Evolutionary conservation across 2,888 invertebrate genomes (phyloP), one percentile per base, ranked within the genome.

Genomic region (Octonoba sinensis): DNA sequence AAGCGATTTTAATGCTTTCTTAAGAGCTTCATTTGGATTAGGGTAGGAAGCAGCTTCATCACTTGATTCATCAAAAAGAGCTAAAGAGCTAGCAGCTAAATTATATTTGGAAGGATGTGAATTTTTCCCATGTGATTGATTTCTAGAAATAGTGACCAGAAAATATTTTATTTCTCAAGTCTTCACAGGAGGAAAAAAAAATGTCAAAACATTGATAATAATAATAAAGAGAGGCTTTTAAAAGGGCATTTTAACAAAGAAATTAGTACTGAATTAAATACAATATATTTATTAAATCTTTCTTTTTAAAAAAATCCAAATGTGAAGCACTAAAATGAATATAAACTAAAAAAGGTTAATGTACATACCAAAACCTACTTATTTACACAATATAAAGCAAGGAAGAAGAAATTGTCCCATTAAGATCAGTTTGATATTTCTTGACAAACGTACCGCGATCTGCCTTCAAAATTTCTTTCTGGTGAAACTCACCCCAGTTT

Each of bases 11-110:
- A 87, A 86, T 3, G 92, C 91, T 81, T 92, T 92, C 20, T 91
- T 90, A 16, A 93, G 87, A 0, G 91, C 91, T 56, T 92, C 92
- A 83, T 92, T 92, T 0, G 93, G 92, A 86, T 92, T 93, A 6
- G 83, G 79, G 57, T 75, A 83, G 0, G 70, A 47, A 13, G 65
- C 54, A 27, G 62, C 57, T 49, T 73, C 79, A 65, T 73, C 67
- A 24, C 57, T 49, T 36, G 77, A 73, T 56, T 83, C 78, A 64
- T 83, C 83, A 70, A 83, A 83, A 20, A 83, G 54, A 8, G 83
- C 77, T 22, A 83, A 65, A 24, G 83, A 83, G 59, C 83, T 83
- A 6, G 78, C 77, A 54, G 82, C 82, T 72, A 82, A 76, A 51
- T 70, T 82, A 24, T 76, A 62, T 36, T 82, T 82, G n/a, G 65